A percentile compares a stretch with the other conserved stretches of the same genome.
These are phyloP conservation scores for Tiliacea citrago DNA, from an alignment of 2,888 invertebrate genomes.

Conservation along the genomic window DNA sequence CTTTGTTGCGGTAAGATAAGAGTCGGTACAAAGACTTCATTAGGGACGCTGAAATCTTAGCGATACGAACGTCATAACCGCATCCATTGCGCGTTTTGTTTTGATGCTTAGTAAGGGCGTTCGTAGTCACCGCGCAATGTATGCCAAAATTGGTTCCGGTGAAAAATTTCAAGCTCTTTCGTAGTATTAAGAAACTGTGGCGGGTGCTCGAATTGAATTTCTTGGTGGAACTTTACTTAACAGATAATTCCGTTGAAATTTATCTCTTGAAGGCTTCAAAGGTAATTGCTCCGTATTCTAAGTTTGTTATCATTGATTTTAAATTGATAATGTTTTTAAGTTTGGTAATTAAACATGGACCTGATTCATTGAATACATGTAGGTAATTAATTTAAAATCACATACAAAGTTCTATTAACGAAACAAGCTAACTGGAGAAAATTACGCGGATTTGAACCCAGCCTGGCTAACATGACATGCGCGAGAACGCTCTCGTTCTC, in stretches of 20 bases:
- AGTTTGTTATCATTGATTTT: constrained; percentile 27
- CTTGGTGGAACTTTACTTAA: constrained; percentile 58
- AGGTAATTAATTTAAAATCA: not conserved
- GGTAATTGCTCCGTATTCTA: constrained; percentile 40
- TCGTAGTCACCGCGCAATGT: constrained; percentile 8
- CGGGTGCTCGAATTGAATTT: constrained; percentile 58
- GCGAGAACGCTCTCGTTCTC: too few species aligned
- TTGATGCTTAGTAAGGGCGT: rapidly evolving
- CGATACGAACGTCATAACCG: not conserved
- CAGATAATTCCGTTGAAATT: constrained; percentile 59
- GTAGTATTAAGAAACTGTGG: constrained; percentile 29
- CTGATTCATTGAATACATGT: not conserved
- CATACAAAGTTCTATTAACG: not conserved
- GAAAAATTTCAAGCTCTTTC: not conserved
- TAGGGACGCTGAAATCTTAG: not conserved
- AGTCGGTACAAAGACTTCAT: constrained; percentile 43
- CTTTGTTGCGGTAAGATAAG: constrained; percentile 64
- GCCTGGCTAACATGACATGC: too few species aligned
- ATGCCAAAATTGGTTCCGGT: not conserved
- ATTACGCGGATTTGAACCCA: too few species aligned
- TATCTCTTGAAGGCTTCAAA: constrained; percentile 49
- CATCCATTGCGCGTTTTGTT: constrained; percentile 30
- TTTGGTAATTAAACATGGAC: not conserved
- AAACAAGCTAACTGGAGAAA: not conserved
- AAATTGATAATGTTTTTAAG: constrained; percentile 18